Conservation (phyloP, 2,113 vertebrate species). For the Prunella himalayana region DNA sequence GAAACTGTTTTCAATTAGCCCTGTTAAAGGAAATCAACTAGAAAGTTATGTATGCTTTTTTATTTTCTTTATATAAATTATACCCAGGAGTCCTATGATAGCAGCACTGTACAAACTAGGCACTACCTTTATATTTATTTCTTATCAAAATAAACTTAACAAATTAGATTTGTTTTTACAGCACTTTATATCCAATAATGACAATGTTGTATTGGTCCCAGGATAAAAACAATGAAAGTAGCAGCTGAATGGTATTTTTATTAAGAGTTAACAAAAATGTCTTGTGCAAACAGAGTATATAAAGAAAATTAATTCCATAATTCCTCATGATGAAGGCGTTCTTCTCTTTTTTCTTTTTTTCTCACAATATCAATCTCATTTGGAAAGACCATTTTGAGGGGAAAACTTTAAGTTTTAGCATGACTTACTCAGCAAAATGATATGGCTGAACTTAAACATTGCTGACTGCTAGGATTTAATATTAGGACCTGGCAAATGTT, state of each 20-base stretch:
- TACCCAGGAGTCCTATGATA: conserved; percentile 64
- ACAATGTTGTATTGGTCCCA: conserved; percentile 63
- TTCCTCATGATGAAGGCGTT: conserved; percentile 44
- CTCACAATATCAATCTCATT: conserved; percentile 57
- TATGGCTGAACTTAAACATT: conserved; percentile 10
- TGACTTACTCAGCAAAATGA: conserved; percentile 44
- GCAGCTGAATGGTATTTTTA: conserved; percentile 63
- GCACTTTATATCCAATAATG: conserved; percentile 66
- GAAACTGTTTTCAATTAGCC: conserved; percentile 76
- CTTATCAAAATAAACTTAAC: conserved; percentile 71
- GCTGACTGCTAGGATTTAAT: conserved; percentile 39
- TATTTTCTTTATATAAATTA: conserved; percentile 72
- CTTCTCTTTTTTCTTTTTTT: conserved; percentile 34
- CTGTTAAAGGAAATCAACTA: conserved; percentile 64
- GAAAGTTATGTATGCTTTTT: conserved; percentile 67
- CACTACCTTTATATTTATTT: conserved; percentile 70
- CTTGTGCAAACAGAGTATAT: conserved; percentile 45
- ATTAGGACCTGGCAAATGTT: conserved; percentile 45
- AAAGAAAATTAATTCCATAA: conserved; percentile 67
- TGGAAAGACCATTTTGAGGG: conserved; percentile 28
- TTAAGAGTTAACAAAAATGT: conserved; percentile 67
- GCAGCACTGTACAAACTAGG: conserved; percentile 56
- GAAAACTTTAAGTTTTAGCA: conserved; percentile 43
- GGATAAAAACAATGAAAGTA: conserved; percentile 65
- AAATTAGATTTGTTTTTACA: conserved; percentile 70